These are phyloP conservation scores for Lota lota DNA, from an alignment of 2,113 vertebrate species.

Conservation along the genomic window DNA sequence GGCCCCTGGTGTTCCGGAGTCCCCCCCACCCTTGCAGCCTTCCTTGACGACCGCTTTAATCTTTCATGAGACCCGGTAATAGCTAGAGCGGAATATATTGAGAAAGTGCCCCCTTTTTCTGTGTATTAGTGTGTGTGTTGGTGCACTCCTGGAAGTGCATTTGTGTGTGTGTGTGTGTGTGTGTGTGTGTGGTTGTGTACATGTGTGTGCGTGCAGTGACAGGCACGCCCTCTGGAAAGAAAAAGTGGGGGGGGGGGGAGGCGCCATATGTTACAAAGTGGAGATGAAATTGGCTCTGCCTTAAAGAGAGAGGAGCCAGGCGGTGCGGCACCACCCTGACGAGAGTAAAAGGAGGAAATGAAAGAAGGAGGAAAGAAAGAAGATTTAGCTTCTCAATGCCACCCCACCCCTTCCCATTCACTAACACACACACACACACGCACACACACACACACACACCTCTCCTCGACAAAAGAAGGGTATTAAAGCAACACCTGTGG, in stretches of 20 bases:
- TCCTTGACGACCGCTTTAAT: constrained; percentile 60
- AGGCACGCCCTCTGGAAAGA: constrained; percentile 19
- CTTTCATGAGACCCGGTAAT: constrained; percentile 70
- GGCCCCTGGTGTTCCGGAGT: no score
- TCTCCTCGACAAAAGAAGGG: constrained; percentile 60
- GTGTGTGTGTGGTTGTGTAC: neutral
- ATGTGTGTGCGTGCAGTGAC: constrained; percentile 34
- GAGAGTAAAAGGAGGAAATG: constrained; percentile 19
- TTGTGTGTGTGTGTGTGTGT: neutral
- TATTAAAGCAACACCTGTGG: constrained; percentile 77
- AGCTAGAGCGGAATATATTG: constrained; percentile 56
- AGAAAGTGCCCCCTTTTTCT: constrained; percentile 41
- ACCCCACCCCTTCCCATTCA: constrained; percentile 8
- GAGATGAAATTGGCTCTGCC: constrained; percentile 62
- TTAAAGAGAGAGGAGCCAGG: constrained; percentile 53
- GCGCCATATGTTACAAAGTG: constrained; percentile 58
- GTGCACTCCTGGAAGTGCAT: neutral
- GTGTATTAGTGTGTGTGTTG: constrained; percentile 13
- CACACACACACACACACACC: neutral
- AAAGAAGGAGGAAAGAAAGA: constrained; percentile 7
- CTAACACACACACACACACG: no score
- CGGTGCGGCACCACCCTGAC: constrained; percentile 38
- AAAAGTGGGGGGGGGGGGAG: neutral
- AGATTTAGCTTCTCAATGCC: neutral
- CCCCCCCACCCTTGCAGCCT: constrained; percentile 33